Evolutionary conservation across 2,888 invertebrate genomes (phyloP).

Genomic region (Aromia moschata): DNA sequence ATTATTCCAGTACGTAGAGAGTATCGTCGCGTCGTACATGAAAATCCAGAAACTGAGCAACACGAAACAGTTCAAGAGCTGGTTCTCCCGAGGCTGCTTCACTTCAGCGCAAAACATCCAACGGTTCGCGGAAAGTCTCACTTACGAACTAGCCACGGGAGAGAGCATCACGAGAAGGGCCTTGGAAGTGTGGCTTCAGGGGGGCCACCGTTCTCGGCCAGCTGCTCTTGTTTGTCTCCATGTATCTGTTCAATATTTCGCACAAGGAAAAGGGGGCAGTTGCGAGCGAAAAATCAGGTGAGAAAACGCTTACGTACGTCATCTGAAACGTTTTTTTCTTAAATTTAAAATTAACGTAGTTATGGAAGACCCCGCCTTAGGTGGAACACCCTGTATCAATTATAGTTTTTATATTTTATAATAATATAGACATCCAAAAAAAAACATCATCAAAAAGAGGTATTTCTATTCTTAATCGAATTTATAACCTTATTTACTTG

Average conservation of each 20-base stretch:
- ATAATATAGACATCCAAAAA: too few species aligned
- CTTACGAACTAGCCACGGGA: slow-evolving; percentile 63
- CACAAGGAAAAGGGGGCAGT: slow-evolving; percentile 62
- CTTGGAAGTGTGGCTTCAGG: slow-evolving; percentile 64
- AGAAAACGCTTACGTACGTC: too few species aligned
- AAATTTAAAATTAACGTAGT: too few species aligned
- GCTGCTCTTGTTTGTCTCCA: slow-evolving; percentile 66
- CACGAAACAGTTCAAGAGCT: slow-evolving; percentile 67
- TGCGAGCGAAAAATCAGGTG: slow-evolving; percentile 40
- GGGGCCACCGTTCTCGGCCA: slow-evolving; percentile 63
- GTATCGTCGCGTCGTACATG: slow-evolving; percentile 79
- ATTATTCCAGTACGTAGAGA: slow-evolving; percentile 74
- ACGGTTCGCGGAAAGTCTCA: slow-evolving; percentile 68
- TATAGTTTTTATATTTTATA: too few species aligned
- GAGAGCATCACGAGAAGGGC: slow-evolving; percentile 60
- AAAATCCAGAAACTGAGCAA: slow-evolving; percentile 71
- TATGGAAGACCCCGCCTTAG: too few species aligned
- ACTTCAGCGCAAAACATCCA: slow-evolving; percentile 67
- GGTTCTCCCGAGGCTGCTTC: slow-evolving; percentile 70
- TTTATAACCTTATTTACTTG: too few species aligned
- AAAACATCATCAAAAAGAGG: too few species aligned
- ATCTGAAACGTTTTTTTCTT: too few species aligned
- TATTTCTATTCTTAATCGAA: too few species aligned
- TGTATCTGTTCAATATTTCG: slow-evolving; percentile 66
- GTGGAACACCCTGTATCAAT: too few species aligned